Evolutionary conservation across 2,113 vertebrate genomes (phyloP).

Genomic region (Tragelaphus strepsiceros): DNA sequence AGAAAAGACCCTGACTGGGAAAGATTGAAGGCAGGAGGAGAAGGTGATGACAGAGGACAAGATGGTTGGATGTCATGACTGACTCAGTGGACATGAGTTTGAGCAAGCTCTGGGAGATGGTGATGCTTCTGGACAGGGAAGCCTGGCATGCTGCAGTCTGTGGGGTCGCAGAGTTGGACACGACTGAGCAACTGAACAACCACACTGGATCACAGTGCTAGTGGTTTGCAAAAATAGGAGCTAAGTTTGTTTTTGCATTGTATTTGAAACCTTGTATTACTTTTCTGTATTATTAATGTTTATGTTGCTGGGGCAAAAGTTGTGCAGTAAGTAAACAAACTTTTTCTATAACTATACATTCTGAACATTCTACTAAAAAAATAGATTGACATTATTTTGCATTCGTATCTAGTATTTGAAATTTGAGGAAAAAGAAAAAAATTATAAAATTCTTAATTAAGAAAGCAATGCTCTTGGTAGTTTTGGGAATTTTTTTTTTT

Average conservation of each 20-base stretch:
- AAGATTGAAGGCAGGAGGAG: not conserved
- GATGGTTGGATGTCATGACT: not conserved
- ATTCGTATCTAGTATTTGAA: not conserved
- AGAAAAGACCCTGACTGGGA: not conserved
- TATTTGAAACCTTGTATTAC: constrained; percentile 29
- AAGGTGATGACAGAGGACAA: not conserved
- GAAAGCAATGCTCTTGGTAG: not conserved
- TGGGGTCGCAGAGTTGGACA: not conserved
- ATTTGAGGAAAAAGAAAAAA: not conserved
- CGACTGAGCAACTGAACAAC: not conserved
- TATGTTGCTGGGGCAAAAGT: not conserved
- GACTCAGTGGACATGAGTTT: not conserved
- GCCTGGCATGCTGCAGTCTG: not conserved
- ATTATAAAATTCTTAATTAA: constrained; percentile 17
- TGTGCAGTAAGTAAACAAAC: not conserved
- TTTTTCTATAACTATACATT: not conserved
- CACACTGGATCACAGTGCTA: not conserved
- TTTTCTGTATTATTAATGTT: not conserved
- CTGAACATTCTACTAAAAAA: not conserved
- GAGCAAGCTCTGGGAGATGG: not conserved
- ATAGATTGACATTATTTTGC: not conserved
- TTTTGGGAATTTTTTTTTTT: not conserved
- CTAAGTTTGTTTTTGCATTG: not conserved
- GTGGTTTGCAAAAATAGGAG: not conserved
- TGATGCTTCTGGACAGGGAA: not conserved